phyloP scores from a whole-genome alignment of 1,140 invertebrate species.

The Brachionus calyciflorus region DNA sequence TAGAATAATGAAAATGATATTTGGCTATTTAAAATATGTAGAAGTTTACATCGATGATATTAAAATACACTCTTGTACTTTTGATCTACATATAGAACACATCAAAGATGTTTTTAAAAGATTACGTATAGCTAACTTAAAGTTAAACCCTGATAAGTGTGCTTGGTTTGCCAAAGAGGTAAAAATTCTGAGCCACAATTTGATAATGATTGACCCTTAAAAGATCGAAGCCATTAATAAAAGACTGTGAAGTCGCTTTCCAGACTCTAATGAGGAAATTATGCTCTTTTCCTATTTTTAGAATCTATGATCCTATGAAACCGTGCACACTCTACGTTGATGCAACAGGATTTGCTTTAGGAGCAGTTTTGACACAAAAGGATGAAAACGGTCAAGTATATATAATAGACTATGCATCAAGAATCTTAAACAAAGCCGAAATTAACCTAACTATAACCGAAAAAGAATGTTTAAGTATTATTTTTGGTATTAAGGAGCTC shows the following conservation, averaged over 20 bases:
- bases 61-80: slow-evolving; percentile 56
- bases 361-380: neutral
- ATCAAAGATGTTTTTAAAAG: slow-evolving; percentile 54
- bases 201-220: slow-evolving; percentile 46
- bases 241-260: neutral
- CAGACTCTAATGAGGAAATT: neutral
- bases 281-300: neutral
- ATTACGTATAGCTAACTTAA: slow-evolving; percentile 49
- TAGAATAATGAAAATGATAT: slow-evolving; percentile 62
- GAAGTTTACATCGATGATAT: slow-evolving; percentile 48
- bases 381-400: neutral
- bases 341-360: neutral
- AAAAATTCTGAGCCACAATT: slow-evolving; percentile 59
- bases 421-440: slow-evolving; percentile 57
- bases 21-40: slow-evolving; percentile 49
- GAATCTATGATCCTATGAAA: neutral
- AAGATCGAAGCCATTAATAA: slow-evolving; percentile 49
- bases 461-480: slow-evolving; percentile 63
- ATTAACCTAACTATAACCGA: slow-evolving; percentile 60
- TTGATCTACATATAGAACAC: slow-evolving; percentile 12
- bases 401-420: neutral
- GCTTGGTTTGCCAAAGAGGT: slow-evolving; percentile 49
- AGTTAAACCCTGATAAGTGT: slow-evolving; percentile 48
- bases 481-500: slow-evolving; percentile 61
- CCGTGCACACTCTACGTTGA: neutral